Evolutionary conservation across 2,888 invertebrate species (phyloP), one percentile per base, ranked within the genome.

Genomic region (Epistrophe grossulariae): DNA sequence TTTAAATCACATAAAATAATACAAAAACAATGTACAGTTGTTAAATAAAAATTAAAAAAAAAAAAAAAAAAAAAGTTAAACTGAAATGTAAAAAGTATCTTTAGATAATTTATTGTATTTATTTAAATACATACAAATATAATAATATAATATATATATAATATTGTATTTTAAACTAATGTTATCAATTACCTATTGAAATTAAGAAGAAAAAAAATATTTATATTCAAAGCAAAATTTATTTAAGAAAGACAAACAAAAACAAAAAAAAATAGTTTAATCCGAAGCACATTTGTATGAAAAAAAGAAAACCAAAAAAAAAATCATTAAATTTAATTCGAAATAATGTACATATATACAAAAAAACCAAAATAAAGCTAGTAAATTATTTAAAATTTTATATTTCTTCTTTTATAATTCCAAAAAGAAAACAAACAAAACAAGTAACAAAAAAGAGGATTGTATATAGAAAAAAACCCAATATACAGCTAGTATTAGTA

Each of bases 121-220:
- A 83, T 76, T 79, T 60, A 82, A 77, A 64, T 64, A 48, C 57
- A 43, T 11, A 76, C 11, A 17, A 28, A 60, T 71, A 48, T 24
- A 24, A 24, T 68, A 15, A 15, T 43, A 31, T n/a, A n/a, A n/a
- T n/a, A n/a, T n/a, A n/a, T n/a, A n/a, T 57, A 52, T 74, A 79
- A 72, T 43, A 72, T 57, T 72, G 55, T 43, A 70, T 81, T 78
- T 85, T 66, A 85, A 38, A 83, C 59, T 83, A 82, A 83, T 76
- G 82, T 79, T 87, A 87, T 87, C 74, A 87, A 87, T 87, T 87
- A 87, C 76, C 74, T 87, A 82, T 79, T 66, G 79, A 76, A 81
- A 82, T 76, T 82, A 87, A 87, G 77, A 43, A 80, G 43, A 78
- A 59, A 17, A n/a, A 52, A 78, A 60, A 76, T 72, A 76, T 87